These are phyloP conservation scores for Sorex maritimensis DNA, from an alignment of 2,797 vertebrate species.

Conservation along the genomic window DNA sequence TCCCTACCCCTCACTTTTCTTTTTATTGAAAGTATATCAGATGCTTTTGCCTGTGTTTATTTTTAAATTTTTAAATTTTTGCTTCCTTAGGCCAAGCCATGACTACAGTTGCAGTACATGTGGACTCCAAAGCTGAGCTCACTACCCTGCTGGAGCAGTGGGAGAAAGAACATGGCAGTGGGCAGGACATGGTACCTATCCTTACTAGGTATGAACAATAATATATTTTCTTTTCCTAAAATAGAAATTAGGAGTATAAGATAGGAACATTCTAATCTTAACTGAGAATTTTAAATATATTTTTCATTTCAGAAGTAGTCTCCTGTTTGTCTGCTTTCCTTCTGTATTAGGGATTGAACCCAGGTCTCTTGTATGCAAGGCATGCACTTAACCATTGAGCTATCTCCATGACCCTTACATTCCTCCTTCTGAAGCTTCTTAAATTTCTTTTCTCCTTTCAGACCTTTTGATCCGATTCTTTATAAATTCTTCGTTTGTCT, in stretches of 20 bases:
- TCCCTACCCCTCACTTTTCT: not conserved
- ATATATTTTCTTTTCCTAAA: not conserved
- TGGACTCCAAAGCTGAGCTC: constrained; percentile 99
- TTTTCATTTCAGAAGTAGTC: not conserved
- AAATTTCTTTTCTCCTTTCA: not conserved
- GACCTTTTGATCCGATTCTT: not conserved
- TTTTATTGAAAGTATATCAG: constrained; percentile 21
- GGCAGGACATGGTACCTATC: constrained; percentile 96
- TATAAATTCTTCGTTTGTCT: no score
- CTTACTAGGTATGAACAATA: constrained; percentile 95
- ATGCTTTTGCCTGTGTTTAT: constrained; percentile 64
- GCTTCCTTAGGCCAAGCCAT: constrained; percentile 90
- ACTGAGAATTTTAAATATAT: constrained; percentile 29
- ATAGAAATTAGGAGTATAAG: constrained; percentile 16
- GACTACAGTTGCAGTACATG: constrained; percentile 92
- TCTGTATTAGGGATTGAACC: no score
- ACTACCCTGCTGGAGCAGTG: constrained; percentile 98
- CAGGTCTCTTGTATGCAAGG: no score
- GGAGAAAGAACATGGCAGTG: constrained; percentile 97
- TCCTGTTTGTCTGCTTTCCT: not conserved
- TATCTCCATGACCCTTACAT: not conserved
- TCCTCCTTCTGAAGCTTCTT: not conserved
- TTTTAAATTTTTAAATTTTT: constrained; percentile 17
- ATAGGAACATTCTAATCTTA: constrained; percentile 33
- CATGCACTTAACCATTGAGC: no score